These are phyloP conservation scores for Nemotelus nigrinus DNA, from an alignment of 2,888 invertebrate genomes.

Conservation along the genomic window DNA sequence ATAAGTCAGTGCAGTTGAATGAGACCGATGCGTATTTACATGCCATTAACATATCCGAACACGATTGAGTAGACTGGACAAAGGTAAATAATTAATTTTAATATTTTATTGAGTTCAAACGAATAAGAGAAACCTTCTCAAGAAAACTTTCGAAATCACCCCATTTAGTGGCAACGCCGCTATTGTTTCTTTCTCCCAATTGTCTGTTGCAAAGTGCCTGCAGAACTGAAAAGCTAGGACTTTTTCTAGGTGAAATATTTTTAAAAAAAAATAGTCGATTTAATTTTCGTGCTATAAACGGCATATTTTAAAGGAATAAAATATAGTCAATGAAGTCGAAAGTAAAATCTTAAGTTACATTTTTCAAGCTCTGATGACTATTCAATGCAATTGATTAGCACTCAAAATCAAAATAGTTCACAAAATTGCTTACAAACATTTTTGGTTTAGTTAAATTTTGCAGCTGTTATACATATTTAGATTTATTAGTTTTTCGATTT, in stretches of 20 bases:
- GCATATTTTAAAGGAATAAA: too few relatives aligned
- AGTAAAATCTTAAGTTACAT: too few relatives aligned
- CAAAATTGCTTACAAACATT: too few relatives aligned
- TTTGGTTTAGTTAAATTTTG: too few relatives aligned
- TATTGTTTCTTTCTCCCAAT: conserved; percentile 46
- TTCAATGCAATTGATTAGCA: too few relatives aligned
- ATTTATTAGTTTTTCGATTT: neutral
- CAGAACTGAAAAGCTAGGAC: conserved; percentile 56
- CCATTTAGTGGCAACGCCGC: neutral
- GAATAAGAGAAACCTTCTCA: neutral
- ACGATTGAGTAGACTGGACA: conserved; percentile 76
- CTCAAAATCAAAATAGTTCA: too few relatives aligned
- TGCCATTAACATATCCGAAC: conserved; percentile 74
- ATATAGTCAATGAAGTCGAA: too few relatives aligned
- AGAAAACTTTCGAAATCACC: conserved; percentile 11
- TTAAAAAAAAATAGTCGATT: neutral
- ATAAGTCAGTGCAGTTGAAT: conserved; percentile 73
- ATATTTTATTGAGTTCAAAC: neutral
- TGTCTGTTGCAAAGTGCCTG: conserved; percentile 56
- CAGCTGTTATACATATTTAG: too few relatives aligned
- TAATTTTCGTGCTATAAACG: too few relatives aligned
- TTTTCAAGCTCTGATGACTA: too few relatives aligned
- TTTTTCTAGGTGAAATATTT: conserved; percentile 23
- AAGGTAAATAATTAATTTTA: neutral
- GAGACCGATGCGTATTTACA: conserved; percentile 74